These are phyloP conservation scores for Tholera decimalis DNA, from an alignment of 2,888 invertebrate genomes.

Conservation along the genomic window DNA sequence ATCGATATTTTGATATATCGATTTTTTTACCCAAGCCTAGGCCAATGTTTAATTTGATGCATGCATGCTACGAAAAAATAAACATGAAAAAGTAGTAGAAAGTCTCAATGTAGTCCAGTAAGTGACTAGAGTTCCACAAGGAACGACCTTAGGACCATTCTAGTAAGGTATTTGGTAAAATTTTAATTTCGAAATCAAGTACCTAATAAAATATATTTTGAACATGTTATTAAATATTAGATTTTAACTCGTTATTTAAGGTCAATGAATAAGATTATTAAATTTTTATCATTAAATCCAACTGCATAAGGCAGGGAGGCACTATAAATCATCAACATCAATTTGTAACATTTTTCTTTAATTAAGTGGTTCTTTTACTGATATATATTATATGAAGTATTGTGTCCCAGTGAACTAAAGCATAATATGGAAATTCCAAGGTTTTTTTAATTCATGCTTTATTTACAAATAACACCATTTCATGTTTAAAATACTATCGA, in stretches of 20 bases:
- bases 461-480: too few relatives aligned
- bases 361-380: background rate
- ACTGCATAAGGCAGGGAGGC: background rate
- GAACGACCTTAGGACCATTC: conserved; percentile 12
- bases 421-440: too few relatives aligned
- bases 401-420: too few relatives aligned
- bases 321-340: background rate
- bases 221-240: background rate
- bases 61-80: background rate
- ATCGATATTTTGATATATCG: too few relatives aligned
- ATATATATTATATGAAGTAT: background rate
- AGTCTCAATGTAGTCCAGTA: background rate
- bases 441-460: too few relatives aligned
- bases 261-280: conserved; percentile 14
- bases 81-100: conserved; percentile 4
- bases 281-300: conserved; percentile 6
- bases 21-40: too few relatives aligned
- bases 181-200: background rate
- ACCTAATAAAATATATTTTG: background rate
- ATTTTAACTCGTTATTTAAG: conserved; percentile 24
- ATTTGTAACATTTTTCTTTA: too few relatives aligned
- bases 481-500: too few relatives aligned
- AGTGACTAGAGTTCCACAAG: conserved; percentile 25
- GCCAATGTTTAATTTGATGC: conserved; percentile 18
- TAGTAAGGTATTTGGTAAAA: background rate